These are phyloP conservation scores for Phorcus lineatus DNA, from an alignment of 2,888 invertebrate species.

Conservation along the genomic window DNA sequence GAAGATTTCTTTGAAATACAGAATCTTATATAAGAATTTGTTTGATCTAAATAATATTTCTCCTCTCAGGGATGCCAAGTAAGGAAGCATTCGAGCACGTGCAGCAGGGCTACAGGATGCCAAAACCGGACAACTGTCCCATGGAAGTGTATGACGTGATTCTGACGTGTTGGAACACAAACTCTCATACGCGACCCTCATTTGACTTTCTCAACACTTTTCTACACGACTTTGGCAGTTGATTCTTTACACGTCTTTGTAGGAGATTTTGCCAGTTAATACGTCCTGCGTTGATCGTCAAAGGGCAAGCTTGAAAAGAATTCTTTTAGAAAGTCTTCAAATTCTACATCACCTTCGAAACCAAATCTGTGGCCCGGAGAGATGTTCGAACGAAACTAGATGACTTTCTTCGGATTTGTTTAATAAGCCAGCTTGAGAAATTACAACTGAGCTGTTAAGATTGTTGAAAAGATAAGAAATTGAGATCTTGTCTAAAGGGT, in stretches of 20 bases:
- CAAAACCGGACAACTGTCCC: slow-evolving; percentile 64
- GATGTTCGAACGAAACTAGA: neutral
- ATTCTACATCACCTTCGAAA: neutral
- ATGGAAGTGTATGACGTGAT: slow-evolving; percentile 66
- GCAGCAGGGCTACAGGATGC: slow-evolving; percentile 67
- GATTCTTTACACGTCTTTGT: slow-evolving; percentile 22
- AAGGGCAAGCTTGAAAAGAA: neutral
- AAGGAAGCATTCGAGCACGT: slow-evolving; percentile 69
- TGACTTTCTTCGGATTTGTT: neutral
- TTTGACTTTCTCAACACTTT: slow-evolving; percentile 71
- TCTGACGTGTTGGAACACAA: slow-evolving; percentile 64
- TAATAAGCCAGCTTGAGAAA: neutral
- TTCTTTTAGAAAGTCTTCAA: neutral
- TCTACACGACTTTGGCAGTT: slow-evolving; percentile 61
- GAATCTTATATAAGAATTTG: no score
- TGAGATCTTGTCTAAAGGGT: neutral
- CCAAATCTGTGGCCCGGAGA: neutral
- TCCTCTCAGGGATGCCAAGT: slow-evolving; percentile 68
- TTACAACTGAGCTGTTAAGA: neutral
- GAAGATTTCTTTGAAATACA: no score
- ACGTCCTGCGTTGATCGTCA: slow-evolving; percentile 9
- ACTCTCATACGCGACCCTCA: slow-evolving; percentile 63
- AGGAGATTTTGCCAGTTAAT: slow-evolving; percentile 1
- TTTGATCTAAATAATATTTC: no score
- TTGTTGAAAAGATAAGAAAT: neutral